These are phyloP conservation scores for Apamea crenata DNA, from an alignment of 2,888 invertebrate species.

Conservation along the genomic window DNA sequence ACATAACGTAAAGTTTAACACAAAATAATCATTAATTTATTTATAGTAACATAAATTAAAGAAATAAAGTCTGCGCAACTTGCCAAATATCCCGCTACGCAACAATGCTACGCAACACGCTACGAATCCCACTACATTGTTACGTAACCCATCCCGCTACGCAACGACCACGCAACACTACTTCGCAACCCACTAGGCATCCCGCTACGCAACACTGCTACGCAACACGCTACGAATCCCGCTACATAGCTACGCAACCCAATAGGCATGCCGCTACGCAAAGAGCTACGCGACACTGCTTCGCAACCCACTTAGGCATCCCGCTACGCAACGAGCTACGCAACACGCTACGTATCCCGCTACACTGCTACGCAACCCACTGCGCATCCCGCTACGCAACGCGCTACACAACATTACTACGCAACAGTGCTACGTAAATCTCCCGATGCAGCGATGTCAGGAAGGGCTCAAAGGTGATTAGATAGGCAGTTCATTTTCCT, in stretches of 20 bases:
- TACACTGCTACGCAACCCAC: not conserved
- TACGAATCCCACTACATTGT: not conserved
- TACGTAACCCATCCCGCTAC: not conserved
- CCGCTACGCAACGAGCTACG: not conserved
- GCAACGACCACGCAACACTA: not conserved
- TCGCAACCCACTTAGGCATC: not conserved
- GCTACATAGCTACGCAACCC: not conserved
- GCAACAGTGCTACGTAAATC: not conserved
- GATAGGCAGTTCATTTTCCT: not conserved
- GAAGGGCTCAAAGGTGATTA: not conserved
- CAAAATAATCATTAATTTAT: slow-evolving; percentile 25
- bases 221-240: not conserved
- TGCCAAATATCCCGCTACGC: not conserved
- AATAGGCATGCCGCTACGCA: not conserved
- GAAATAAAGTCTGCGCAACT: not conserved
- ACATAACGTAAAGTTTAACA: slow-evolving; percentile 62
- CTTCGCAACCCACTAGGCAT: not conserved
- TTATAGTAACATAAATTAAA: not conserved
- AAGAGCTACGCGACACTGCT: not conserved
- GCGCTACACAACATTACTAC: not conserved
- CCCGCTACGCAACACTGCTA: not conserved
- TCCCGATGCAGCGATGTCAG: not conserved
- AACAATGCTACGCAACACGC: not conserved
- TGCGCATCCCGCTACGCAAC: not conserved
- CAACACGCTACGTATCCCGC: not conserved